Percentiles rank a stretch among this genome's conserved stretches.
phyloP scores from a whole-genome alignment of 2,888 invertebrate species.

The Cryptops parisi region DNA sequence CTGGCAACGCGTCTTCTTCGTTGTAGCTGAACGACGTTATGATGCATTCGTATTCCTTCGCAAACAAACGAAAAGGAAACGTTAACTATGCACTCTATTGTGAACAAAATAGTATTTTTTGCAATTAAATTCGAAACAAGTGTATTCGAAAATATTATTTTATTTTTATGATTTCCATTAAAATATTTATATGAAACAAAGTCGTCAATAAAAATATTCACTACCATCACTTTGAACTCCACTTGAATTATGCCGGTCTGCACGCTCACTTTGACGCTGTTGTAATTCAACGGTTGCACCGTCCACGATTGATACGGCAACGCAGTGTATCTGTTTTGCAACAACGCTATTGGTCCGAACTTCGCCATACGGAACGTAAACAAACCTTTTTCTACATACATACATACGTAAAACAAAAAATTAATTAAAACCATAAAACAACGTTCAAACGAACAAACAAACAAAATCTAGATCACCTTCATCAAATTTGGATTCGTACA shows the following conservation, averaged over 20 bases:
- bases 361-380: background rate
- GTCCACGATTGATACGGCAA: constrained; percentile 7
- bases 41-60: background rate
- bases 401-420: constrained; percentile 2
- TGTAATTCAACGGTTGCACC: background rate
- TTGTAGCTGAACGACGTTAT: background rate
- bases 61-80: no score
- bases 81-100: no score
- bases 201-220: no score
- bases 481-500: constrained; percentile 9
- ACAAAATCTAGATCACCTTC: no score
- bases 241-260: background rate
- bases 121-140: no score
- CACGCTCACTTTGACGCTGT: background rate
- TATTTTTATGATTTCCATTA: no score
- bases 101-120: no score
- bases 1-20: background rate
- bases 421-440: background rate
- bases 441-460: no score
- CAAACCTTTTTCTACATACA: background rate
- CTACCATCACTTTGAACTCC: background rate
- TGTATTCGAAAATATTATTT: no score
- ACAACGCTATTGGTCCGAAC: constrained; percentile 2
- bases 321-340: constrained; percentile 2
- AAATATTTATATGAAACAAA: no score